Percentiles rank a stretch among this genome's conserved stretches.
phyloP scores from a whole-genome alignment of 2,888 invertebrate species.

The Acanthosepion esculentum region DNA sequence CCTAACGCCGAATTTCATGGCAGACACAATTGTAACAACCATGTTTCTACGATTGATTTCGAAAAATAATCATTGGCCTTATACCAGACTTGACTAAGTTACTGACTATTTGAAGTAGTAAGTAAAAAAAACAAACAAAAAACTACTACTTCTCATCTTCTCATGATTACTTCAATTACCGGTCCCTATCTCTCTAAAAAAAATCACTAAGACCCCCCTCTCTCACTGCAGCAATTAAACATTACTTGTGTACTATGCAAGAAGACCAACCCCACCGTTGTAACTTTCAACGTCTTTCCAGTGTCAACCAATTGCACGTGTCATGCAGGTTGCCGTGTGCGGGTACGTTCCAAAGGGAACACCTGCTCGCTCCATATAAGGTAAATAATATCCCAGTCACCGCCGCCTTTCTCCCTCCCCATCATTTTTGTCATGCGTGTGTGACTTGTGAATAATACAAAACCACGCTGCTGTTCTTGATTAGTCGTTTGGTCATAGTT shows the following conservation, averaged over 20 bases:
- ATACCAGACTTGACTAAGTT: too few relatives aligned
- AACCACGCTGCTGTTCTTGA: not conserved
- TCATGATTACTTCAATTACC: not conserved
- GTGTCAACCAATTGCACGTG: not conserved
- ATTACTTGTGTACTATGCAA: not conserved
- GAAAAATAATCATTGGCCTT: not conserved
- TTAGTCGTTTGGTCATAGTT: not conserved
- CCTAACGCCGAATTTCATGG: too few relatives aligned
- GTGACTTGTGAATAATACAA: not conserved
- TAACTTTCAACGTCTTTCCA: not conserved
- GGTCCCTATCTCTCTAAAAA: not conserved
- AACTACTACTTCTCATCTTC: not conserved
- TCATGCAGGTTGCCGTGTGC: not conserved
- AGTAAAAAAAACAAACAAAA: not conserved
- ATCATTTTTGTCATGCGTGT: not conserved
- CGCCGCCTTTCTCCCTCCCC: too few relatives aligned
- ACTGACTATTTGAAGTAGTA: too few relatives aligned
- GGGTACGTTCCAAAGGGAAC: not conserved
- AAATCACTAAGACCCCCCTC: not conserved
- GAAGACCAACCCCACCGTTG: not conserved
- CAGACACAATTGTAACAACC: not conserved
- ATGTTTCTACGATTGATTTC: not conserved
- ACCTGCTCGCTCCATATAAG: slow-evolving; percentile 22
- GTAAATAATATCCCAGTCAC: not conserved
- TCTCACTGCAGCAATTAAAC: not conserved